Conservation (phyloP, 1,140 invertebrate genomes). For the Aleiodes sp. region DNA sequence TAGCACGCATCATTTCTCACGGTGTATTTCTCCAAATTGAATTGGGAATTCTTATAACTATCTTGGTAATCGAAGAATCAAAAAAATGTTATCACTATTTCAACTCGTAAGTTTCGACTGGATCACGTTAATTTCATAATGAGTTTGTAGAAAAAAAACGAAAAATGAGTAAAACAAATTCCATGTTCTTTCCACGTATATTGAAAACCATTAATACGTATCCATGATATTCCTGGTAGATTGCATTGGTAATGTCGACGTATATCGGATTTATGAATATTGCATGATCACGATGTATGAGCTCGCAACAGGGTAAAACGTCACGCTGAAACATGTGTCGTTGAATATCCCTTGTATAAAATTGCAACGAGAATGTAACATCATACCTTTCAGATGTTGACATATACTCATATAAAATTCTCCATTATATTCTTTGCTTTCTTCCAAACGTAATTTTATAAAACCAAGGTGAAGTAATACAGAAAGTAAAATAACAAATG, state of each 20-base stretch:
- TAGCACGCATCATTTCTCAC: too few species aligned
- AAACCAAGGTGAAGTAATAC: too few species aligned
- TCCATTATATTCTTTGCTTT: not conserved
- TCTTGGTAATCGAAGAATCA: too few species aligned
- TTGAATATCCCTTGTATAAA: not conserved
- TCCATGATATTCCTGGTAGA: not conserved
- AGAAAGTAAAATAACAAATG: too few species aligned
- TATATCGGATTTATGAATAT: conserved; percentile 54
- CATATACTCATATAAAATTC: not conserved
- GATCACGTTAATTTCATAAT: too few species aligned
- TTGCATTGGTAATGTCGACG: conserved; percentile 40
- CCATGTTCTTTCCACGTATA: not conserved
- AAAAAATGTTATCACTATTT: too few species aligned
- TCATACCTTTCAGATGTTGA: not conserved
- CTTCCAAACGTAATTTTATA: too few species aligned
- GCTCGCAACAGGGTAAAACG: conserved; percentile 14
- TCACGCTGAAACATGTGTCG: not conserved
- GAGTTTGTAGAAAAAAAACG: not conserved
- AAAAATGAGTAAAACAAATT: not conserved
- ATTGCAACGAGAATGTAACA: not conserved
- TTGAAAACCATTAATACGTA: conserved; percentile 7
- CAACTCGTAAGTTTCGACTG: too few species aligned
- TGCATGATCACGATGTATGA: conserved; percentile 41
- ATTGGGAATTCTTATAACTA: too few species aligned
- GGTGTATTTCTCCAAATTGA: too few species aligned